A percentile compares a stretch with the other conserved stretches of the same genome.
Evolutionary conservation across 2,797 vertebrate genomes (phyloP).

Genomic region (Sebastes dallii): DNA sequence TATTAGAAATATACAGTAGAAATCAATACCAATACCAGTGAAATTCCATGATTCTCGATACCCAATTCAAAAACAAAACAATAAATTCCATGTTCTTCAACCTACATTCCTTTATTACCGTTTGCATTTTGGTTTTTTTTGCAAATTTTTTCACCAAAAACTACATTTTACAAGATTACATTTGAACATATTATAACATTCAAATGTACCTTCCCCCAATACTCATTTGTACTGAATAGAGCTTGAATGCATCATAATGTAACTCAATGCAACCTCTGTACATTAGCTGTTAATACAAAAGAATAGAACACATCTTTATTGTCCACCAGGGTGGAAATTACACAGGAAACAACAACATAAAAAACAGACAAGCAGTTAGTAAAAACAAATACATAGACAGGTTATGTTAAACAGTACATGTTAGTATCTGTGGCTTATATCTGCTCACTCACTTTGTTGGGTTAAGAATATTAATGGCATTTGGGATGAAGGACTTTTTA

Average conservation of each 20-base stretch:
- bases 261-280: background rate
- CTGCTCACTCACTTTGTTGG: too few species aligned
- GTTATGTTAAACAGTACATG: too few species aligned
- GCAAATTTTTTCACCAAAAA: background rate
- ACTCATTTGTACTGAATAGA: background rate
- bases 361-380: too few species aligned
- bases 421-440: too few species aligned
- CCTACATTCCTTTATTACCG: background rate
- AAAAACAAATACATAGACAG: too few species aligned
- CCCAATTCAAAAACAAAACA: background rate
- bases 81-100: background rate
- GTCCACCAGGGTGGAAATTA: too few species aligned
- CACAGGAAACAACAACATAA: too few species aligned
- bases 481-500: too few species aligned
- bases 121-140: background rate
- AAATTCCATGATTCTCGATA: background rate
- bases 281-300: background rate
- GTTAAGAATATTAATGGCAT: too few species aligned
- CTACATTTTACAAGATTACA: background rate
- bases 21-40: background rate
- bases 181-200: background rate
- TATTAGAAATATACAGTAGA: background rate
- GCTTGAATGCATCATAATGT: background rate
- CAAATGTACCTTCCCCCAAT: background rate
- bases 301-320: too few species aligned